phyloP scores from a whole-genome alignment of 37 sponge, comb jelly and placozoan genomes.

The Cliona cf. orientalis region DNA sequence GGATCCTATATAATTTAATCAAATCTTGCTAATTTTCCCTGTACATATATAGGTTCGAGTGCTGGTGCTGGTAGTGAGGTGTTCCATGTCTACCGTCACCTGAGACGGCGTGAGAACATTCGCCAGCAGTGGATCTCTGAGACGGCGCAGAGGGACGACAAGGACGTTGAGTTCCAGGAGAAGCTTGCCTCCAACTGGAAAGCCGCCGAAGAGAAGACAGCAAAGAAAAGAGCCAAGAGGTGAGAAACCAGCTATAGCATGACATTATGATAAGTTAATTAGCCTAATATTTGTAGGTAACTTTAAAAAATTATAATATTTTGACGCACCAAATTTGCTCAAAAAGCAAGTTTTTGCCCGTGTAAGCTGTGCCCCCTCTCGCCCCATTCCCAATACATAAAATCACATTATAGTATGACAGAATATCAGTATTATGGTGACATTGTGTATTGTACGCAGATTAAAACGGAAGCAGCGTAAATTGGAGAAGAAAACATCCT shows the following conservation, averaged over 20 bases:
- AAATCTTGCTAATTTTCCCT: background rate
- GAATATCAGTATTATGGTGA: too few species aligned
- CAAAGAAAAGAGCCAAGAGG: conserved; percentile 95
- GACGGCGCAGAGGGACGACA: conserved; percentile 77
- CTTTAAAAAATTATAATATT: background rate
- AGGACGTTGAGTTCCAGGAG: conserved; percentile 73
- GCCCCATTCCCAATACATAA: too few species aligned
- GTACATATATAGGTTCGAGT: conserved; percentile 80
- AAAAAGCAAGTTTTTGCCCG: too few species aligned
- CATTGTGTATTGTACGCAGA: conserved; percentile 7
- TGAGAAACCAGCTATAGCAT: conserved; percentile 4
- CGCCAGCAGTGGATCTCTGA: conserved; percentile 71
- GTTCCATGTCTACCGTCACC: conserved; percentile 94
- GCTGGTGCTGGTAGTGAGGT: conserved; percentile 99
- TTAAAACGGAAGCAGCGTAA: conserved; percentile 53
- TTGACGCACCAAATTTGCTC: background rate
- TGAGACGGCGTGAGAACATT: conserved; percentile 69
- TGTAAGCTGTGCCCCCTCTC: too few species aligned
- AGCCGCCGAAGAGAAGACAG: conserved; percentile 78
- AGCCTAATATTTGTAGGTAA: background rate
- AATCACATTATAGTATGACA: too few species aligned
- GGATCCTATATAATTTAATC: background rate
- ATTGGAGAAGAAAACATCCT: conserved; percentile 31
- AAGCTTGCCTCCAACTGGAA: conserved; percentile 57
- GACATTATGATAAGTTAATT: background rate